phyloP scores from a whole-genome alignment of 2,797 vertebrate species.

The Hylomyscus alleni region DNA sequence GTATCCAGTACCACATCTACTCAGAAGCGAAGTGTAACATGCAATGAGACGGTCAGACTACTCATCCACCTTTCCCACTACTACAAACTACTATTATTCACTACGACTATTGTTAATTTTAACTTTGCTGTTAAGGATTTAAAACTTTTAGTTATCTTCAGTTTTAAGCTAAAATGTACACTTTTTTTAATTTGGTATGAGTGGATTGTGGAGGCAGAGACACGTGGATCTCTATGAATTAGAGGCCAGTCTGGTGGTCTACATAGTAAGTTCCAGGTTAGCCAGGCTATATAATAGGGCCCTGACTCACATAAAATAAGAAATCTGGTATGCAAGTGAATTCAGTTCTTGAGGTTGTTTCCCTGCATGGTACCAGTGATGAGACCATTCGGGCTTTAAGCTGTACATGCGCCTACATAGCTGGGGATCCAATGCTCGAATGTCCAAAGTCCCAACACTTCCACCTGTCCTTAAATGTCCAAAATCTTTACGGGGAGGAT shows the following conservation, averaged over 20 bases:
- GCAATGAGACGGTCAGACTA: not conserved
- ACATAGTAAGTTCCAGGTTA: not conserved
- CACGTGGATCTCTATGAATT: not conserved
- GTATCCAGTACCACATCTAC: not conserved
- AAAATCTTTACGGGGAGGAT: not conserved
- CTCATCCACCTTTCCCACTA: not conserved
- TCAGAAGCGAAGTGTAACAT: not conserved
- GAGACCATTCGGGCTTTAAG: not conserved
- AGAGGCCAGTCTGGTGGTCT: not conserved
- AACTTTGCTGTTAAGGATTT: conserved; percentile 53
- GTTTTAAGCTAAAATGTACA: conserved; percentile 16
- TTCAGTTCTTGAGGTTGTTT: not conserved
- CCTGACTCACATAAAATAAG: not conserved
- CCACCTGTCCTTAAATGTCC: not conserved
- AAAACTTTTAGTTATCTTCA: conserved; percentile 17
- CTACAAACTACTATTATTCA: not conserved
- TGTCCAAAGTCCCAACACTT: not conserved
- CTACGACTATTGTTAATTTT: conserved; percentile 17
- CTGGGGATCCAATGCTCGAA: not conserved
- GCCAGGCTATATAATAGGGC: not conserved
- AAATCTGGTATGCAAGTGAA: not conserved
- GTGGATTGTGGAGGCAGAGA: not conserved
- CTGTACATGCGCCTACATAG: not conserved
- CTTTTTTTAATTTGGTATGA: not conserved
- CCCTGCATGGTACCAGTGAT: not conserved